phyloP scores from a whole-genome alignment of 2,797 vertebrate genomes.

The Xenentodon cancila region DNA sequence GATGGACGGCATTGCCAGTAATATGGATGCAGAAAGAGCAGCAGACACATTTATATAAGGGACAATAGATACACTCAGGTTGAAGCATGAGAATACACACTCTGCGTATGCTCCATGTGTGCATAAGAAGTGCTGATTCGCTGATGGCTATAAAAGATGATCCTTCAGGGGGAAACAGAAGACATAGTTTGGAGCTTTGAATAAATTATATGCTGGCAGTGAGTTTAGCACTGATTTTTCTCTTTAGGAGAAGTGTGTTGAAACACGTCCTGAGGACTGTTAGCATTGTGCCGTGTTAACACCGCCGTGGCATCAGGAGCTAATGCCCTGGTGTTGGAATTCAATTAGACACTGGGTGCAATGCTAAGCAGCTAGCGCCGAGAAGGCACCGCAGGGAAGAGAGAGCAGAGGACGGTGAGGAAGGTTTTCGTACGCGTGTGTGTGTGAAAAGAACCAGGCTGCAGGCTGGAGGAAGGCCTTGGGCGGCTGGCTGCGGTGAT shows the following conservation, averaged over 20 bases:
- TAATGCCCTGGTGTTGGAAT: constrained; percentile 62
- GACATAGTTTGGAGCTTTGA: constrained; percentile 73
- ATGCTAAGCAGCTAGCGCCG: constrained; percentile 70
- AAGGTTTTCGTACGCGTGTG: constrained; percentile 21
- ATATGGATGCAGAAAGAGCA: constrained; percentile 74
- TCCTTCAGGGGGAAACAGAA: constrained; percentile 71
- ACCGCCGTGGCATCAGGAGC: constrained; percentile 69
- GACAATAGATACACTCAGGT: constrained; percentile 54
- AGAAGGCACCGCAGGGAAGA: constrained; percentile 64
- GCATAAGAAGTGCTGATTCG: constrained; percentile 69
- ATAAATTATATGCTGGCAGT: constrained; percentile 75
- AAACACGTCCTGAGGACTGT: constrained; percentile 74
- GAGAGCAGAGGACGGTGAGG: constrained; percentile 38
- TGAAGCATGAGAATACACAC: constrained; percentile 40
- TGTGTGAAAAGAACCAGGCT: constrained; percentile 50
- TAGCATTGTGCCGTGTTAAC: constrained; percentile 79
- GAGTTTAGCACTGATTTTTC: constrained; percentile 69
- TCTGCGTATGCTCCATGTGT: constrained; percentile 57
- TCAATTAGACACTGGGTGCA: constrained; percentile 78
- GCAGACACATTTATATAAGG: constrained; percentile 74
- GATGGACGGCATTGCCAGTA: constrained; percentile 68
- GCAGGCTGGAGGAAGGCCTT: constrained; percentile 72
- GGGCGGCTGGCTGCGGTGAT: constrained; percentile 63
- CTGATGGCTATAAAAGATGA: constrained; percentile 72
- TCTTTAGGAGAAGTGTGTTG: constrained; percentile 63